Conservation (phyloP, 2,113 vertebrate genomes). For the Alligator mississippiensis region DNA sequence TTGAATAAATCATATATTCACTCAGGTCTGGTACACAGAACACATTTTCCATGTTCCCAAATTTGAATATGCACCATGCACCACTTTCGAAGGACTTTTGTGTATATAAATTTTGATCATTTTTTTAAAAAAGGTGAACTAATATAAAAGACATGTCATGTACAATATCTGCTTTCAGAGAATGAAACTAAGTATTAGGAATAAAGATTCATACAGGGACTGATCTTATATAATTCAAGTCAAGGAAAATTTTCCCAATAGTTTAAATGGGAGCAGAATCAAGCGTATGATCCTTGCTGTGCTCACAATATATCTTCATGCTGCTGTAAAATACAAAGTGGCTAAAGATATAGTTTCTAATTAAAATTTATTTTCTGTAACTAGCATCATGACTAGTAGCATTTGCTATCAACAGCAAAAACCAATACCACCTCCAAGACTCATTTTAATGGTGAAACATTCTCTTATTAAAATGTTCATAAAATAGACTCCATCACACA, state of each 20-base stretch:
- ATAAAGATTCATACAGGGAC: neutral
- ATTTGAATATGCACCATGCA: neutral
- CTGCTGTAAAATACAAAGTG: neutral
- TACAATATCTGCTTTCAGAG: constrained; percentile 18
- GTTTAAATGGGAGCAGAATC: constrained; percentile 1
- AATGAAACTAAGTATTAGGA: neutral
- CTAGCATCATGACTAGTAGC: neutral
- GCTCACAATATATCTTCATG: neutral
- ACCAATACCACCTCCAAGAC: neutral
- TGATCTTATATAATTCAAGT: neutral
- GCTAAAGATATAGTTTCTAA: constrained; percentile 15
- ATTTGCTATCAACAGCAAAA: neutral
- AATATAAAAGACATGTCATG: constrained; percentile 1
- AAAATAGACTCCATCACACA: neutral
- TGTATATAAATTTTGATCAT: neutral
- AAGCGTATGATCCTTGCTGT: neutral
- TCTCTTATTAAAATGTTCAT: neutral
- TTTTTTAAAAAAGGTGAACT: constrained; percentile 19
- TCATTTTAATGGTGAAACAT: neutral
- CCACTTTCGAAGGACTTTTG: neutral
- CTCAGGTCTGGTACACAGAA: neutral
- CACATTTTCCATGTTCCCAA: neutral
- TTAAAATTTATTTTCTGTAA: neutral
- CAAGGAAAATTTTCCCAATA: neutral
- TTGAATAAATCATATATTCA: constrained; percentile 13